Base-by-base conservation (phyloP, 2,888 invertebrate species). In the Lasioglossum oenotherae region DNA sequence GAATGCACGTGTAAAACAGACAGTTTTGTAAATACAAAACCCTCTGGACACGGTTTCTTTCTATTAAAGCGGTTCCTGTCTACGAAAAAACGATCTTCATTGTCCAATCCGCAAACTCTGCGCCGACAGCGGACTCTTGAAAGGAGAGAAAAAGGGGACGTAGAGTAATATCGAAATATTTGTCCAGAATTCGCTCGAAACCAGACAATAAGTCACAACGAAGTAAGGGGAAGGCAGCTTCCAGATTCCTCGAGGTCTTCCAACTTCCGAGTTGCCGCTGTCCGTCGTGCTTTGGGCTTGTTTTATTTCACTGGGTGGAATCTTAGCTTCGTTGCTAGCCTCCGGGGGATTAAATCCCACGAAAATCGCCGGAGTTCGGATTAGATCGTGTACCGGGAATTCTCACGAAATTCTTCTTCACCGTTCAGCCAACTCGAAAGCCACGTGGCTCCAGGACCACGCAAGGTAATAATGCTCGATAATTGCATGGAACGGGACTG, bases 341-440 rank as follows among this genome's bases (percentile, higher is more conserved):
- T 23, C 38, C 23, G 67, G 75, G 75, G 74, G 84, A 87, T 87
- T 80, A 84, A 87, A 84, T 85, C 80, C 78, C 78, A 60, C 79
- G 80, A 78, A 64, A 87, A 87, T 86, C 87, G 64, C 72, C 71
- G 67, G 74, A 67, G 74, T 46, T 53, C 49, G 31, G 74, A 46
- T 79, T 78, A 67, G 69, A 49, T 49, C 38, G 78, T 53, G 69
- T 69, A 78, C 53, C 53, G 27, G 69, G 27, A 53, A 78, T 78
- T 78, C 69, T n/a, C 78, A 78, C 81, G 81, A 81, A 87, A 84
- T 76, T 84, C 41, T 41, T 31, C 77, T 49, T 31, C 10, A 46
- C 60, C 38, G 44, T n/a, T 23, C 27, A n/a, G 4, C 4, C 35
- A 31, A n/a, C 49, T 44, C 8, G 41, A 72, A 73, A 16, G 49